Evolutionary conservation across 2,797 vertebrate genomes (phyloP).

Genomic region (Loriculus beryllinus): DNA sequence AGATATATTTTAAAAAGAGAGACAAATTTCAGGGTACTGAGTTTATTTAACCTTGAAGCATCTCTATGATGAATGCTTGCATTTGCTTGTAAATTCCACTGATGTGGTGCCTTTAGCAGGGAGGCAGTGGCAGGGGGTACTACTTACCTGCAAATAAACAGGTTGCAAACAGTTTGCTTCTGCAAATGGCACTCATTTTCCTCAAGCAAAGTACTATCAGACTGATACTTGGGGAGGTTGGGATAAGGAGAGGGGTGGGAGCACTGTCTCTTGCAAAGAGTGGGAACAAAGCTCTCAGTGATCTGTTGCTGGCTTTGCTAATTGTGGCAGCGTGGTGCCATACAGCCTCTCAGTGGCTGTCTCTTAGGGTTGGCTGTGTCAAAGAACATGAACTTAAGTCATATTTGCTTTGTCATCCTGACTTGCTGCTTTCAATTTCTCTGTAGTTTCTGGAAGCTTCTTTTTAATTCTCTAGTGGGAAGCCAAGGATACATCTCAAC

Average conservation of each 20-base stretch:
- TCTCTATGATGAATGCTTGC: neutral
- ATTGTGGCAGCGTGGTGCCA: neutral
- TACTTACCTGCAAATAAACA: neutral
- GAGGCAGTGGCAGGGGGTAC: neutral
- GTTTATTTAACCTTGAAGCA: neutral
- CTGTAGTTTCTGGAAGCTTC: slow-evolving; percentile 44
- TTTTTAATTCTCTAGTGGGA: neutral
- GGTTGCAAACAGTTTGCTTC: neutral
- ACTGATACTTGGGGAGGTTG: accelerated
- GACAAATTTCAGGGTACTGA: neutral
- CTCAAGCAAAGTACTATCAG: neutral
- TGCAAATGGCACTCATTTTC: neutral
- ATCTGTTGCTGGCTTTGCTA: neutral
- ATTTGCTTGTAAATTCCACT: neutral
- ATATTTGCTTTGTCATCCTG: slow-evolving; percentile 74
- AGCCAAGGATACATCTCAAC: neutral
- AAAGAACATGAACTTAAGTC: slow-evolving; percentile 6
- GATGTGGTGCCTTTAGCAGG: neutral
- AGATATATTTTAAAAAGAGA: neutral
- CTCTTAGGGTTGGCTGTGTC: slow-evolving; percentile 1
- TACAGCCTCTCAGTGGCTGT: neutral
- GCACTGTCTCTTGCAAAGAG: neutral
- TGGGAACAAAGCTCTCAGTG: neutral
- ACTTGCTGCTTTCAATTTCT: slow-evolving; percentile 59
- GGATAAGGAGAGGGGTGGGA: too few species aligned